phyloP scores from a whole-genome alignment of 2,113 vertebrate genomes.

The Plecturocebus donacophilus region DNA sequence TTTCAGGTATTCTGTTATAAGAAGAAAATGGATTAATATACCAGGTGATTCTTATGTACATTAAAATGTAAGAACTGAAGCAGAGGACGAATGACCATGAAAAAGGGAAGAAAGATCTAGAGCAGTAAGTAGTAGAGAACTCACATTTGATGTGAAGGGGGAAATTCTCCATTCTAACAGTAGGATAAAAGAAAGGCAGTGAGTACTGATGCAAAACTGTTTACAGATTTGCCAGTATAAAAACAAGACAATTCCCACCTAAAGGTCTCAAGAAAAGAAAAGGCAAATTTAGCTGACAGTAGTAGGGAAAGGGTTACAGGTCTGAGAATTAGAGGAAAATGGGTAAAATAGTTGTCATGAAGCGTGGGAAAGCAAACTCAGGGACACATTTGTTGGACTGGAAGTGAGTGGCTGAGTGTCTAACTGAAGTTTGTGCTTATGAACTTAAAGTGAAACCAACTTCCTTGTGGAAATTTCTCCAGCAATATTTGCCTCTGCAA shows the following conservation, averaged over 20 bases:
- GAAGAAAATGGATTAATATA: neutral
- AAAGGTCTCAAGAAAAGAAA: neutral
- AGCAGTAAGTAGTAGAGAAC: neutral
- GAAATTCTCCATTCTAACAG: neutral
- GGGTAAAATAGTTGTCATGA: neutral
- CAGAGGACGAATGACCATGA: neutral
- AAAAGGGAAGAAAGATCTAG: neutral
- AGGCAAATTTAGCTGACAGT: neutral
- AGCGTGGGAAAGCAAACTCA: neutral
- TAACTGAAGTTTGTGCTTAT: neutral
- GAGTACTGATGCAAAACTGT: neutral
- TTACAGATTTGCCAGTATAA: neutral
- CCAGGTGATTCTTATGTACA: neutral
- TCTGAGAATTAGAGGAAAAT: neutral
- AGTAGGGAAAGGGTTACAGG: neutral
- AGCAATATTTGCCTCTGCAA: neutral
- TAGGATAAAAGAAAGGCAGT: neutral
- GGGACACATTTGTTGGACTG: neutral
- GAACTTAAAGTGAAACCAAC: neutral
- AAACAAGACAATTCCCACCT: neutral
- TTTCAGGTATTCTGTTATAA: neutral
- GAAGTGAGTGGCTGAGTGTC: neutral
- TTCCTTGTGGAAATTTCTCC: neutral
- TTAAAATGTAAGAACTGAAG: neutral
- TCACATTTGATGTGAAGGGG: neutral